Evolutionary conservation across 1,140 invertebrate genomes (phyloP), one percentile per base, ranked within the genome.

Genomic region (Trachelipus rathkii): DNA sequence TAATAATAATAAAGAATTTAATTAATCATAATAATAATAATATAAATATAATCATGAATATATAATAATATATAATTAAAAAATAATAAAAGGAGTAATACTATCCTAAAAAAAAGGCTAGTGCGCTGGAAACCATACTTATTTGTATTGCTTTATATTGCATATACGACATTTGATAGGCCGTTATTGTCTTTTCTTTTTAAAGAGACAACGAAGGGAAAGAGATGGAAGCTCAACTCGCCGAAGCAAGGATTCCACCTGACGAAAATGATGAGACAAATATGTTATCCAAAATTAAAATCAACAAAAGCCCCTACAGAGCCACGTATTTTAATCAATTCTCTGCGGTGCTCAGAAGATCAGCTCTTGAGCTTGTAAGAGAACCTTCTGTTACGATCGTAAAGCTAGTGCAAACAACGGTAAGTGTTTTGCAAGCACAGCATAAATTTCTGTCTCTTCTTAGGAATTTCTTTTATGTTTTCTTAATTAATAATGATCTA

Each of bases 361-460:
- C 92, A 23, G 95, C 92, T 90, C 84, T 96, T 10, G 92, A 90
- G 45, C 89, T 94, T 44, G 88, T 93, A 11, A 94, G 96, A 84
- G 95, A 98, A 83, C 95, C 94, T 0, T 88, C 94, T 79, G 85
- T 97, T 3, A 91, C 96, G 67, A 92, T 91, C 90, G 92, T 96
- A 68, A 88, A 94, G 81, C 84, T 96, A 67, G 83, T 95, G 10
- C 95, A 98, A 85, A 95, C 93, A 9, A 86, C 95, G 77, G 95
- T 97, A 86, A 89, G 90, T 89, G 72, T 70, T 45, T 60, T 45
- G 4, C 15, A 46, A 11, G 15, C 0, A 11, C 46, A 9, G 6
- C 24, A 46, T 66, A 21, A 11, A 21, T 74, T 9, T 67, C 1
- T 11, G 9, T 10, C 73, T 53, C 33, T 43, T 24, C 19, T 0